phyloP scores from a whole-genome alignment of 2,797 vertebrate genomes.

The Clarias fuscus region DNA sequence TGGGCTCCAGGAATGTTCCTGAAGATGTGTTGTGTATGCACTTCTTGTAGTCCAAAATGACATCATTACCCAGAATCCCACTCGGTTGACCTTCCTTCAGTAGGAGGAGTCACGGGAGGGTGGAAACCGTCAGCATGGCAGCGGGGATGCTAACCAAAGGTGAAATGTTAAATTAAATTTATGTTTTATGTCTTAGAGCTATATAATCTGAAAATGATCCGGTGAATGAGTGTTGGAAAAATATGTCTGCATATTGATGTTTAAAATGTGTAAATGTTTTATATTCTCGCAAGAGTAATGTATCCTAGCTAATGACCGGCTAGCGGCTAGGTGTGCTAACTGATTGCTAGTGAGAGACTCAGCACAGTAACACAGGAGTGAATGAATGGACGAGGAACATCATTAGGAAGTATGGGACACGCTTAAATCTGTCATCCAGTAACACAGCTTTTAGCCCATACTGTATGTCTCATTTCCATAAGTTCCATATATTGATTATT shows the following conservation, averaged over 20 bases:
- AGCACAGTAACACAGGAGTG: background rate
- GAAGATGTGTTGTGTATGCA: slow-evolving; percentile 20
- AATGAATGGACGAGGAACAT: background rate
- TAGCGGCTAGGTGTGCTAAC: slow-evolving; percentile 5
- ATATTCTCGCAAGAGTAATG: background rate
- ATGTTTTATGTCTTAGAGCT: background rate
- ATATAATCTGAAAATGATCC: background rate
- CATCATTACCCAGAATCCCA: slow-evolving; percentile 47
- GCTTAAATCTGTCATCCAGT: background rate
- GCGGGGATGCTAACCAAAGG: slow-evolving; percentile 67
- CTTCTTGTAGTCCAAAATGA: slow-evolving; percentile 58
- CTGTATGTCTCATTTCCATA: background rate
- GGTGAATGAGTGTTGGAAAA: too few species aligned
- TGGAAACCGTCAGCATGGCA: slow-evolving; percentile 68
- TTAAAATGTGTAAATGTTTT: background rate
- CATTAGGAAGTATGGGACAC: too few species aligned
- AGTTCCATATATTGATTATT: background rate
- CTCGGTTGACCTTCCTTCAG: slow-evolving; percentile 66
- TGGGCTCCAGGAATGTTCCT: too few species aligned
- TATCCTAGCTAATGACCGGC: background rate
- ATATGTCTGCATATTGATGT: background rate
- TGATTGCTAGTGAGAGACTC: background rate
- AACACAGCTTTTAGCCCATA: background rate
- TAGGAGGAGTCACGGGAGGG: slow-evolving; percentile 39
- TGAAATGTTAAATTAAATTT: slow-evolving; percentile 49